Percentiles rank a stretch among this genome's conserved stretches.
phyloP scores from a whole-genome alignment of 2,888 invertebrate species.

The Erebia palarica region DNA sequence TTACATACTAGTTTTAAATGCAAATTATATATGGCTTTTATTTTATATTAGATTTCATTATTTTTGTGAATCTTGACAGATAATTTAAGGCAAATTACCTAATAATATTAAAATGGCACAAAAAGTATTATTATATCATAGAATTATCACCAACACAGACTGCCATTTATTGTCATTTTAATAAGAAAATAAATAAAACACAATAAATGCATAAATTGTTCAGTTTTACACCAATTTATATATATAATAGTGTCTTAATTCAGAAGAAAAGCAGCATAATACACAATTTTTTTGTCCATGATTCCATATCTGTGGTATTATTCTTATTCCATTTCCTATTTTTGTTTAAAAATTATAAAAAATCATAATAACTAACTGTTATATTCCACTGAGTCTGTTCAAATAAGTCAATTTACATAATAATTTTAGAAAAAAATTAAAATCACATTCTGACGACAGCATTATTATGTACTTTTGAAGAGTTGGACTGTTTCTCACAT shows the following conservation, averaged over 20 bases:
- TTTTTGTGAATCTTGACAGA: background rate
- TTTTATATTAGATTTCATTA: background rate
- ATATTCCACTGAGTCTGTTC: too few relatives aligned
- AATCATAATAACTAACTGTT: too few relatives aligned
- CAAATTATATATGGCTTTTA: background rate
- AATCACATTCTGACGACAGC: too few relatives aligned
- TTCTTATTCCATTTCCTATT: too few relatives aligned
- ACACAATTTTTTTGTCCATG: background rate
- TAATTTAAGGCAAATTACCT: background rate
- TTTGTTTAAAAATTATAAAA: too few relatives aligned
- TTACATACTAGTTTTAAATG: slow-evolving; percentile 2
- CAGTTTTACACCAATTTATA: background rate
- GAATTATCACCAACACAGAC: background rate
- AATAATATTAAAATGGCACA: background rate
- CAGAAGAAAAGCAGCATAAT: background rate
- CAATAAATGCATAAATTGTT: background rate
- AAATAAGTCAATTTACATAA: too few relatives aligned
- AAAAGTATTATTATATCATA: background rate
- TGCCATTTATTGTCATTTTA: background rate
- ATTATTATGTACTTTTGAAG: too few relatives aligned
- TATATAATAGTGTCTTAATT: background rate
- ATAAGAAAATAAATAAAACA: background rate
- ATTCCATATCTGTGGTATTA: background rate
- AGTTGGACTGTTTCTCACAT: too few relatives aligned
- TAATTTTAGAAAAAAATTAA: too few relatives aligned